Evolutionary conservation across 2,797 vertebrate species (phyloP).

Genomic region (Pristis pectinata): DNA sequence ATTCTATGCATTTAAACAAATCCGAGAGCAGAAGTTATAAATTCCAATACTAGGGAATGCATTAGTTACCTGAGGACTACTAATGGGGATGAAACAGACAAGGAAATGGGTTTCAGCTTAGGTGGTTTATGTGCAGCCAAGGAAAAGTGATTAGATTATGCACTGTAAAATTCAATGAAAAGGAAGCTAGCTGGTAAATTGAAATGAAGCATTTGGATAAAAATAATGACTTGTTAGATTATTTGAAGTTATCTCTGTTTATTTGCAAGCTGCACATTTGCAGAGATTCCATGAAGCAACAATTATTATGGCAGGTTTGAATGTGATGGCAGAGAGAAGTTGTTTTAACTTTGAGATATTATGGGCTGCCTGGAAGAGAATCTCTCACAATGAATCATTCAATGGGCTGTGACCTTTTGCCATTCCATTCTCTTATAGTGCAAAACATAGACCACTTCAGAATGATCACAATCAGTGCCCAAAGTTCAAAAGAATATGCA

Average conservation of each 20-base stretch:
- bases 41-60: not conserved
- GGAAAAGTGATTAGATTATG: not conserved
- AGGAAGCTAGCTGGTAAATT: not conserved
- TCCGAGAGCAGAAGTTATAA: not conserved
- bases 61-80: not conserved
- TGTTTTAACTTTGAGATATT: not conserved
- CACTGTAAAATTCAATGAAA: too few relatives aligned
- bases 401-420: not conserved
- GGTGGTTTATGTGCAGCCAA: too few relatives aligned
- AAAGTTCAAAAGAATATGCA: slow-evolving; percentile 22
- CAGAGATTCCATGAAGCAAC: not conserved
- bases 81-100: not conserved
- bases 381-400: not conserved
- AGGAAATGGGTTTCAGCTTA: too few relatives aligned
- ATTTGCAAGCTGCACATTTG: not conserved
- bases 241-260: not conserved
- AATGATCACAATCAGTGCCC: slow-evolving; percentile 9
- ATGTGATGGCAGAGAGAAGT: not conserved
- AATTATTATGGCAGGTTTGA: not conserved
- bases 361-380: too few relatives aligned
- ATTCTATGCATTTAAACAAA: not conserved
- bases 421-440: not conserved
- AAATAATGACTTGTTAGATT: not conserved
- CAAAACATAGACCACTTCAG: not conserved
- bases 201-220: not conserved